Percentiles rank a stretch among this genome's conserved stretches.
Evolutionary conservation across 2,888 invertebrate genomes (phyloP).

Genomic region (Sclerodermus sp.): DNA sequence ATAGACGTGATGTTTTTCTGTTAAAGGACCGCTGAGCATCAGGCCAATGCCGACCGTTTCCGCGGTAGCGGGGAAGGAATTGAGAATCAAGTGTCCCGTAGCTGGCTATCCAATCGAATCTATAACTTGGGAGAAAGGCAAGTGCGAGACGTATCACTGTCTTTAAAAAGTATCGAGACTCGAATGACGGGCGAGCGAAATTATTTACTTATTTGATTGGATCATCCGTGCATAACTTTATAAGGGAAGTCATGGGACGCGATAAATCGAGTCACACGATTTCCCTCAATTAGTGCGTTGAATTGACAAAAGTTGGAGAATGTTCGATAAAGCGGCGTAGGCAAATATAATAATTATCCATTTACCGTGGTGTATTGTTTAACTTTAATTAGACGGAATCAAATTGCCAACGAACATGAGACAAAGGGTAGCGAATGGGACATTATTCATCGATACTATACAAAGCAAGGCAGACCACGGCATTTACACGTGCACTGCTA

Average conservation of each 20-base stretch:
- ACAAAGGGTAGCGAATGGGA: constrained; percentile 61
- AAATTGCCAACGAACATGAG: constrained; percentile 62
- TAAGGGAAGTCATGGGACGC: not conserved
- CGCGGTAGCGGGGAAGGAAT: constrained; percentile 58
- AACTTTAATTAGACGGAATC: constrained; percentile 53
- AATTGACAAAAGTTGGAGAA: not conserved
- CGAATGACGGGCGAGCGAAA: too few relatives aligned
- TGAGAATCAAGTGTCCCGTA: constrained; percentile 61
- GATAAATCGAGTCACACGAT: too few relatives aligned
- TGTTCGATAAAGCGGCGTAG: too few relatives aligned
- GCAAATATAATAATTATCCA: not conserved
- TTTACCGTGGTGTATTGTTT: not conserved
- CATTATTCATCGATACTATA: constrained; percentile 60
- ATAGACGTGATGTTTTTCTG: too few relatives aligned
- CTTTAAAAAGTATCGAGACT: not conserved
- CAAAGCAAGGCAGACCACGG: constrained; percentile 61
- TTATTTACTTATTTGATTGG: too few relatives aligned
- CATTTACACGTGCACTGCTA: constrained; percentile 62
- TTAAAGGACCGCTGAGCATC: constrained; percentile 56
- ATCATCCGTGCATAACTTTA: too few relatives aligned
- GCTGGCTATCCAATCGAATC: constrained; percentile 62
- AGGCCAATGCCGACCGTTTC: constrained; percentile 56
- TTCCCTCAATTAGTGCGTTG: not conserved
- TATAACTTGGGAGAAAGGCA: constrained; percentile 62
- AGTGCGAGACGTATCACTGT: constrained; percentile 24